A percentile compares a stretch with the other conserved stretches of the same genome.
phyloP scores from a whole-genome alignment of 2,888 invertebrate genomes.

The Cephus spinipes region DNA sequence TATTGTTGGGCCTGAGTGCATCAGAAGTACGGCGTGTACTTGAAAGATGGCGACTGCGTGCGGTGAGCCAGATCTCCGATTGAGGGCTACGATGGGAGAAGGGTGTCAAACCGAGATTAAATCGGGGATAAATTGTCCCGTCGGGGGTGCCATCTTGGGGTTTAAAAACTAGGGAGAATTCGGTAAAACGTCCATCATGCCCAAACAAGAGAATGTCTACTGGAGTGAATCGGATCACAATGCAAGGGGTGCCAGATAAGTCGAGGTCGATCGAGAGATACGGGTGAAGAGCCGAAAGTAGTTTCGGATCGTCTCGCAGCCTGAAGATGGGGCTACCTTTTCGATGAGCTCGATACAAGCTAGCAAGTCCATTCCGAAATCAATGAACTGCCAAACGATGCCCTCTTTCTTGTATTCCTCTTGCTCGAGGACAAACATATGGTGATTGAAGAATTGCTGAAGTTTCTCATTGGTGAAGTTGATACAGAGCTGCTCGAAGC shows the following conservation, averaged over 20 bases:
- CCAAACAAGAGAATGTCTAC: background rate
- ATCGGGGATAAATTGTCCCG: background rate
- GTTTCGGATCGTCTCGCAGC: background rate
- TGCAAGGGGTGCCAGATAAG: background rate
- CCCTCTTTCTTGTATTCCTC: constrained; percentile 98
- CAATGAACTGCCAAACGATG: constrained; percentile 98
- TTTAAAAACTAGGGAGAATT: background rate
- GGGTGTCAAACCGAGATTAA: background rate
- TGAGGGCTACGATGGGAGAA: background rate
- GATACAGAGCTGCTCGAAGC: constrained; percentile 99
- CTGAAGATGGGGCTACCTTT: constrained; percentile 78
- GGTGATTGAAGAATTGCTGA: constrained; percentile 99
- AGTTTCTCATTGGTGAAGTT: constrained; percentile 99
- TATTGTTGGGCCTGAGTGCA: background rate
- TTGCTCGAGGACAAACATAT: constrained; percentile 99
- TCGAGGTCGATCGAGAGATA: background rate
- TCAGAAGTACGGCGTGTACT: background rate
- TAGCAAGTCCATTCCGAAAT: constrained; percentile 98
- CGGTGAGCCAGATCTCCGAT: background rate
- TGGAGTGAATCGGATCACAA: background rate
- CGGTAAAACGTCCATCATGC: background rate
- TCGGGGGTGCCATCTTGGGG: background rate
- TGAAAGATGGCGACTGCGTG: background rate
- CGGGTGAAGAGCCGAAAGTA: background rate
- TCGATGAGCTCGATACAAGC: constrained; percentile 99